phyloP scores from a whole-genome alignment of 2,113 vertebrate genomes.

The Paradisaea rubra region DNA sequence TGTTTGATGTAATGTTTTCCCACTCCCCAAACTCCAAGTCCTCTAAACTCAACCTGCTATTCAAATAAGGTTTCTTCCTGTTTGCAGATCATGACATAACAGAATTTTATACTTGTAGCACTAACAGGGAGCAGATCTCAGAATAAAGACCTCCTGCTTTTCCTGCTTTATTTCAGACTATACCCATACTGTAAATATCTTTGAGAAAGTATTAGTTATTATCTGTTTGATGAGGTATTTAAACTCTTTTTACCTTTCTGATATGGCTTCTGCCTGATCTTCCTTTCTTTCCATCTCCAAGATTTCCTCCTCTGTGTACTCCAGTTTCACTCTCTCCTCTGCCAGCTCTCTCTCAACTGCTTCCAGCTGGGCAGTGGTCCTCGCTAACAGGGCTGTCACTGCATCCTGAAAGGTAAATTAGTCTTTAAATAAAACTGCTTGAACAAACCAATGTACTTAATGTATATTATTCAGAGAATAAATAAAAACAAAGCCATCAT shows the following conservation, averaged over 20 bases:
- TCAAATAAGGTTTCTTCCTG: background rate
- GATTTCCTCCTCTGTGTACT: constrained; percentile 79
- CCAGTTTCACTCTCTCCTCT: constrained; percentile 75
- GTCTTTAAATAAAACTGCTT: background rate
- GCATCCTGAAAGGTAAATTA: constrained; percentile 73
- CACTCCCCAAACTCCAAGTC: background rate
- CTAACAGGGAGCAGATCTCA: background rate
- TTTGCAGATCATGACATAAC: background rate
- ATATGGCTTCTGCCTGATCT: constrained; percentile 79
- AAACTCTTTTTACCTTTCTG: constrained; percentile 79
- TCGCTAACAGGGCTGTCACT: constrained; percentile 75
- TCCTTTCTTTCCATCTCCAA: constrained; percentile 81
- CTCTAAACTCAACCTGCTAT: background rate
- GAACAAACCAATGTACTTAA: background rate
- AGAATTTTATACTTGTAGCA: background rate
- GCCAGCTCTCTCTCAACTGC: constrained; percentile 81
- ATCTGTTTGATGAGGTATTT: background rate
- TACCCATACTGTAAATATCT: background rate
- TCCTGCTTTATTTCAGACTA: background rate
- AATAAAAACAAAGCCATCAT: background rate
- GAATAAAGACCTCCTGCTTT: background rate
- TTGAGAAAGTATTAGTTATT: background rate
- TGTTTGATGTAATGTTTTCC: background rate
- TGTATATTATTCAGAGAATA: background rate
- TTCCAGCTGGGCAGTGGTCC: constrained; percentile 79